Base-by-base conservation (phyloP, 2,888 invertebrate genomes). In the Galerucella calmariensis region DNA sequence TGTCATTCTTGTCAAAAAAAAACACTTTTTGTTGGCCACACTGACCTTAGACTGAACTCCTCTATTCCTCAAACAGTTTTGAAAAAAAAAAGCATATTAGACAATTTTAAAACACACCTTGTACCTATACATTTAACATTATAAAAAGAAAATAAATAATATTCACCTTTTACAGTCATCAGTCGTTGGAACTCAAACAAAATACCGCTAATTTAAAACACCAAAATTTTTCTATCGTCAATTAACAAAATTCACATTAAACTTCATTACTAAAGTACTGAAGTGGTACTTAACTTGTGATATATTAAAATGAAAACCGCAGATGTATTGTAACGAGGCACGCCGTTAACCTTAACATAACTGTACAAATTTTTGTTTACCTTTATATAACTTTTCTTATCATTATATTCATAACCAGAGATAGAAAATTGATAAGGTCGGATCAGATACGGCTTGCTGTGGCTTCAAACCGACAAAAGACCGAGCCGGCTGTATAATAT, bases 381-480 rank as follows among this genome's bases (percentile, higher is more conserved):
- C 78, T 78, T 78, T 78, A 78, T 78, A 77, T 77, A 75, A 78
- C 74, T 74, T 65, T 78, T 73, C 73, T 74, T 78, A 78, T 78
- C 78, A 73, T 75, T 74, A 74, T 77, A 72, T 75, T 78, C 76
- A 67, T 66, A 72, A 59, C 72, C 16, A 65, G 72, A 72, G 72
- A 72, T 72, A 72, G 58, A 72, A 20, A 59, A 58, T 46, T 72
- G 72, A 72, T 72, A 72, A 72, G 46, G 59, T 12, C 27, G 72
- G 58, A 72, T 72, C 72, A 59, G 72, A 72, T 72, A 72, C 56
- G 48, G 12, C 14, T 51, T 46, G 59, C 46, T 67, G 66, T 9
- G 56, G 20, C 56, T 72, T 51, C 35, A 44, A 72, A 66, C 72
- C 67, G 72, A 72, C 72, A 72, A 72, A 72, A 72, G 67, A 27